Conservation (phyloP, 2,888 invertebrate genomes). For the Sphaerolaimus hirsutus region DNA sequence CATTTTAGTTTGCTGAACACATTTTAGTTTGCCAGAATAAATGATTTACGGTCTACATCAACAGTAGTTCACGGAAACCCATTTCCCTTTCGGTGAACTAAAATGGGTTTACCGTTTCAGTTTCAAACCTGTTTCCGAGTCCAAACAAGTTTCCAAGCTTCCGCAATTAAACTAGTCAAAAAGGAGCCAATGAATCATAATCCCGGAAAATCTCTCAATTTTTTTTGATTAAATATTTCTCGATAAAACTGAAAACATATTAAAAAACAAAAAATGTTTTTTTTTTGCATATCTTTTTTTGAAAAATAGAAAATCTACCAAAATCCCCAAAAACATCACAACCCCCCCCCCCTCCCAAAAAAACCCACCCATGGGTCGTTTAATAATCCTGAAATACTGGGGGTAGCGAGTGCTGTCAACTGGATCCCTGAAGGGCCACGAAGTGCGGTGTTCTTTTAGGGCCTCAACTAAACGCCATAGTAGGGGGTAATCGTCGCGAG, state of each 20-base stretch:
- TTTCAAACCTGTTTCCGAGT: too few relatives aligned
- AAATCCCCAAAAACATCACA: too few relatives aligned
- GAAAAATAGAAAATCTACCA: too few relatives aligned
- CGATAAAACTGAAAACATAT: too few relatives aligned
- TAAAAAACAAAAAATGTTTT: too few relatives aligned
- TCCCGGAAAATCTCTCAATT: too few relatives aligned
- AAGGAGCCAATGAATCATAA: neutral
- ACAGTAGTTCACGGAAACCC: neutral
- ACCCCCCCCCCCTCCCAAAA: neutral
- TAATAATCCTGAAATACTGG: constrained; percentile 56
- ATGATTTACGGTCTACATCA: neutral
- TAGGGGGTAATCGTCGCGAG: constrained; percentile 9
- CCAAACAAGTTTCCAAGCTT: too few relatives aligned
- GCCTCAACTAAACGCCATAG: constrained; percentile 10
- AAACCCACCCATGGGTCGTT: constrained; percentile 29
- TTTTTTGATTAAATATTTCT: too few relatives aligned
- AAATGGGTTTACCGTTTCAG: too few relatives aligned
- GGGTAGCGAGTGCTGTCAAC: constrained; percentile 85
- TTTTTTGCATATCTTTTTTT: too few relatives aligned
- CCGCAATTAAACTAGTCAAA: too few relatives aligned
- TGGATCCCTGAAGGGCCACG: constrained; percentile 92
- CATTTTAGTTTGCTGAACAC: neutral
- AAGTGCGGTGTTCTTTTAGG: constrained; percentile 34
- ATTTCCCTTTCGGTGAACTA: too few relatives aligned
- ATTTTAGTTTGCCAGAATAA: neutral